Conservation (phyloP, 2,888 invertebrate genomes). For the Zootermopsis nevadensis region DNA sequence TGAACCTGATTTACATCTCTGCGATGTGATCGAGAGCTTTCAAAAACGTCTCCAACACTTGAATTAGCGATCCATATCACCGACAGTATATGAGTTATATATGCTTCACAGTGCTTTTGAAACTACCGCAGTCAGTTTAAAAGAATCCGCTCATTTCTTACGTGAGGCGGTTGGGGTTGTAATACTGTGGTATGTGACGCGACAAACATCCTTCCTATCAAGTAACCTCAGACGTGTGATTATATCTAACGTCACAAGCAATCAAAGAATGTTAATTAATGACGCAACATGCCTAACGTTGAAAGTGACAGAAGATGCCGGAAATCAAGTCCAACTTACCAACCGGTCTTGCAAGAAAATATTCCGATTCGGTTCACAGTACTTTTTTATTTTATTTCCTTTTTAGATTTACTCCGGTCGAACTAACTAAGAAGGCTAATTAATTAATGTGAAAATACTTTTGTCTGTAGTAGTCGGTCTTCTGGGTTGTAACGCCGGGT, state of each 20-base stretch:
- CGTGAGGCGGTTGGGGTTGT: not conserved
- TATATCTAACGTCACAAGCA: conserved; percentile 37
- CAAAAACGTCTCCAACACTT: conserved; percentile 7
- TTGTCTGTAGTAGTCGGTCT: too few relatives aligned
- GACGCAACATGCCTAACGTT: conserved; percentile 14
- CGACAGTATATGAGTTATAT: conserved; percentile 32
- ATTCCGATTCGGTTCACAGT: not conserved
- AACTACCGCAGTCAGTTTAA: conserved; percentile 34
- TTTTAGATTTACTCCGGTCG: not conserved
- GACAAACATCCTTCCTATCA: conserved; percentile 21
- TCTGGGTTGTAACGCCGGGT: too few relatives aligned
- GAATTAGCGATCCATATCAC: conserved; percentile 21
- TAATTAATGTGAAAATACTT: too few relatives aligned
- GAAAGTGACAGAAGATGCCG: conserved; percentile 33
- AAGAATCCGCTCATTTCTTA: conserved; percentile 37
- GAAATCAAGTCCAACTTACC: conserved; percentile 18
- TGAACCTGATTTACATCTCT: not conserved
- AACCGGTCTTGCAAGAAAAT: not conserved
- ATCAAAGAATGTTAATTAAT: conserved; percentile 43
- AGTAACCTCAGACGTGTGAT: conserved; percentile 23
- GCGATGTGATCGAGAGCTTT: not conserved
- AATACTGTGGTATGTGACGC: conserved; percentile 14
- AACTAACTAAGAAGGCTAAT: too few relatives aligned
- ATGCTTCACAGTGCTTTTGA: conserved; percentile 15
- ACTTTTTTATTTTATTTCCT: not conserved